Base-by-base conservation (phyloP, 1,140 invertebrate genomes). In the Bombyx mori region DNA sequence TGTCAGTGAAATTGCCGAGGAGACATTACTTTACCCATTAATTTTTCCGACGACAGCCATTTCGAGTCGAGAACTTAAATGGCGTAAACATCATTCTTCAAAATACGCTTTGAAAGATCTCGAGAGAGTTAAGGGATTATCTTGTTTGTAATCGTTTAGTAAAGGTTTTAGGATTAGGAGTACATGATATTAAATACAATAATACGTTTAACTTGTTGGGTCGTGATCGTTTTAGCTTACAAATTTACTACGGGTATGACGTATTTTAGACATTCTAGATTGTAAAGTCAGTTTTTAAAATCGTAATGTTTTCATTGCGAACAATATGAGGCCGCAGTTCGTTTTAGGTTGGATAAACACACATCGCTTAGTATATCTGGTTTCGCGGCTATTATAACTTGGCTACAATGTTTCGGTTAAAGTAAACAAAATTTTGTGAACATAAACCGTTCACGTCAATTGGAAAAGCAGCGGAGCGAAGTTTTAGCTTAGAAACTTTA, bases 1-100 rank as follows among this genome's bases (percentile, higher is more conserved):
- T 70, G 65, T 66, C 65, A 62, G 58, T 65, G 57, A 73, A 66
- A 66, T 56, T 54, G 62, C 61, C 56, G 54, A 58, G 54, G 53
- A 57, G 61, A 56, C 60, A 58, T 71, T 65, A 73, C 61, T 64
- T 58, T 63, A 61, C 47, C 63, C 66, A 68, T 73, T 69, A 74
- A 68, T 70, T 67, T 69, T 73, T 65, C 68, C 53, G 63, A 63
- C 68, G 65, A 70, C 63, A 72, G 63, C 59, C 57, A 63, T 67
- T 65, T 59, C 66, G 18, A 51, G 52, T 51, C 35, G 42, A 18
- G 10, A 57, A 61, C 60, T 42, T 65, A 61, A 55, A 68, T 58
- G 62, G 45, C 57, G 58, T 63, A 67, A 72, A 69, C 63, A 67
- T 68, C 54, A 64, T 61, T 68, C 67, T 64, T 69, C 42, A 45